Conservation (phyloP, 2,888 invertebrate species). For the Gastracanthus pulcherrimus region DNA sequence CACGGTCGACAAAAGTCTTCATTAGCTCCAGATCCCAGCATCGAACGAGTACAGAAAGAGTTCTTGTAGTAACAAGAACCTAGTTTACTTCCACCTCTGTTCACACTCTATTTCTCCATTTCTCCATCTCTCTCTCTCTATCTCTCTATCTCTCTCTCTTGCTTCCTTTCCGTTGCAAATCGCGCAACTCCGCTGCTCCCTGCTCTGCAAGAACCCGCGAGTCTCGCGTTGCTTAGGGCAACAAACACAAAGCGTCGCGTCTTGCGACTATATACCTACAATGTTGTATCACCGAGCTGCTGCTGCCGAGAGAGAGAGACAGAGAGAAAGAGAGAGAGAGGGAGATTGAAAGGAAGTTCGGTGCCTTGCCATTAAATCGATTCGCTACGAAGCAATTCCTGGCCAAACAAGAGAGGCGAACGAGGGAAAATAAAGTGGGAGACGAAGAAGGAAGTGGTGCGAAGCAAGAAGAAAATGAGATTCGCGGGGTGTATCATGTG, state of each 20-base stretch:
- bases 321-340: background rate
- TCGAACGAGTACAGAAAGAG: background rate
- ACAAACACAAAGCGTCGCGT: background rate
- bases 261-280: slow-evolving; percentile 9
- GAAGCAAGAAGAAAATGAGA: background rate
- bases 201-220: background rate
- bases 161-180: background rate
- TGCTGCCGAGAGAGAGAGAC: background rate
- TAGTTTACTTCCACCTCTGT: background rate
- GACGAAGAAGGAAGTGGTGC: background rate
- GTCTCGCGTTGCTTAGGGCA: slow-evolving; percentile 21
- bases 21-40: background rate
- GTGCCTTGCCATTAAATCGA: slow-evolving; percentile 38
- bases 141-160: background rate
- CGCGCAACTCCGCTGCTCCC: background rate
- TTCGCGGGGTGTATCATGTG: too few relatives aligned
- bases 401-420: slow-evolving; percentile 3
- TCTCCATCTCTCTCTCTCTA: background rate
- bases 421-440: background rate
- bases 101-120: background rate
- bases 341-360: slow-evolving; percentile 36
- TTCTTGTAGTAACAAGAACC: background rate
- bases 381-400: slow-evolving; percentile 14
- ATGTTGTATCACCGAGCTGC: slow-evolving; percentile 1
- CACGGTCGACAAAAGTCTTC: background rate